phyloP scores from a whole-genome alignment of 2,797 vertebrate species.

The Brachyalestes nurse region DNA sequence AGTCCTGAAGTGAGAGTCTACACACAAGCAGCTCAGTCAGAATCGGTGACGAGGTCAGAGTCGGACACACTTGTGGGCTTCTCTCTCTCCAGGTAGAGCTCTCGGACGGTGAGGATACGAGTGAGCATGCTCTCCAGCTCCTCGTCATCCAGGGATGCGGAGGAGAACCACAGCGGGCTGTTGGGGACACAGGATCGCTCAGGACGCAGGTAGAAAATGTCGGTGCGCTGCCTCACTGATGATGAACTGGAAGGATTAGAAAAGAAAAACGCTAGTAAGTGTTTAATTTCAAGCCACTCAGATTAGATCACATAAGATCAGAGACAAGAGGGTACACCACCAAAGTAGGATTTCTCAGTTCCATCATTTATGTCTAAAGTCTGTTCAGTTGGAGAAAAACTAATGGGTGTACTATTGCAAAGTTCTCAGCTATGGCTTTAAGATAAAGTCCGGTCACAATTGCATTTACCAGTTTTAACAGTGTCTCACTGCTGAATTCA shows the following conservation, averaged over 20 bases:
- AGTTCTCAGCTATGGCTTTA: too few relatives aligned
- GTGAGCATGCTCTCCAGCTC: slow-evolving; percentile 96
- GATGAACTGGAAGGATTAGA: slow-evolving; percentile 82
- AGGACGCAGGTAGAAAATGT: slow-evolving; percentile 95
- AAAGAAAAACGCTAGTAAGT: background rate
- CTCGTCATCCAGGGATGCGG: slow-evolving; percentile 85
- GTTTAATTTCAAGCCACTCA: background rate
- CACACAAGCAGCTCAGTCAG: background rate
- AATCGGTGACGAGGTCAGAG: slow-evolving; percentile 17
- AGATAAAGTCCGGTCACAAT: too few relatives aligned
- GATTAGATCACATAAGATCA: too few relatives aligned
- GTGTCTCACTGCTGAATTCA: too few relatives aligned
- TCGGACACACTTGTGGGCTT: slow-evolving; percentile 76
- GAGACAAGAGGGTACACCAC: background rate
- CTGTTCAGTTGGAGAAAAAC: too few relatives aligned
- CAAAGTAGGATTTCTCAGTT: background rate
- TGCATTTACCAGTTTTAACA: too few relatives aligned
- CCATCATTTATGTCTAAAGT: background rate
- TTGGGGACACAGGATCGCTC: slow-evolving; percentile 97
- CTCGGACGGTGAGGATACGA: slow-evolving; percentile 92
- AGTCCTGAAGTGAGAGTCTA: background rate
- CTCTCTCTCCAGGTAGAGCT: slow-evolving; percentile 89
- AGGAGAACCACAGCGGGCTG: slow-evolving; percentile 97
- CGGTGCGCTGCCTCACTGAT: slow-evolving; percentile 93
- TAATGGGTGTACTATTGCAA: too few relatives aligned